Base-by-base conservation (phyloP, 2,113 vertebrate genomes). In the Anolis carolinensis region DNA sequence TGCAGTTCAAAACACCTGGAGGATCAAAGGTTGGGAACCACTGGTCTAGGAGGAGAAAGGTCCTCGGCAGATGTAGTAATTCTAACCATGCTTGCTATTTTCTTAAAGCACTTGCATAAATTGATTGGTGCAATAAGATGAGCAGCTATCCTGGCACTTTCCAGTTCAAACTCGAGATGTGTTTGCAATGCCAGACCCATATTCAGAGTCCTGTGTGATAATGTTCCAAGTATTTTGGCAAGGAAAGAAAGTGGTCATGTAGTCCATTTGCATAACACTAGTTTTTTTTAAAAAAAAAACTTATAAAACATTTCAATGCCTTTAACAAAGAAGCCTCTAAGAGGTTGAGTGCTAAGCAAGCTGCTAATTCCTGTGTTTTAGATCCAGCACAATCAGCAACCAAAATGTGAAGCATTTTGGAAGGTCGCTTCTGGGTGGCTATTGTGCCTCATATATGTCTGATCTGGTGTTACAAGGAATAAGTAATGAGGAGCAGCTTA, bases 391-490 rank as follows among this genome's bases (percentile, higher is more conserved):
- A 75, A 91, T 96, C 94, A 97, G 96, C 90, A 95, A 82, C 74
- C 95, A 95, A 62, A 97, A 93, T 1, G 82, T 97, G 77, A 97
- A 96, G 86, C 97, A 97, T 86, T 98, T 97, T 13, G 98, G 97
- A 89, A 96, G 96, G 86, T 98, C 97, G 0, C 96, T 98, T 70
- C 94, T 98, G 55, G 98, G 97, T 9, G 97, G 97, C 50, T 98
- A 97, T 89, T 98, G 97, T 89, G 94, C 97, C 52, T 96, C 97
- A 0, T 98, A 98, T 74, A 94, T 98, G 94, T 97, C 98, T 21
- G 97, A 98, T 73, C 94, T 98, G 68, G 98, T 97, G 88, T 95
- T 98, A 59, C 98, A 98, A 25, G 98, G 98, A 81, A 95, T 96
- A 88, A 88, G 91, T 89, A 97, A 94, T 0, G 97, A 97, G 7